Evolutionary conservation across 2,797 vertebrate genomes (phyloP).

Genomic region (Labeo calbasu): DNA sequence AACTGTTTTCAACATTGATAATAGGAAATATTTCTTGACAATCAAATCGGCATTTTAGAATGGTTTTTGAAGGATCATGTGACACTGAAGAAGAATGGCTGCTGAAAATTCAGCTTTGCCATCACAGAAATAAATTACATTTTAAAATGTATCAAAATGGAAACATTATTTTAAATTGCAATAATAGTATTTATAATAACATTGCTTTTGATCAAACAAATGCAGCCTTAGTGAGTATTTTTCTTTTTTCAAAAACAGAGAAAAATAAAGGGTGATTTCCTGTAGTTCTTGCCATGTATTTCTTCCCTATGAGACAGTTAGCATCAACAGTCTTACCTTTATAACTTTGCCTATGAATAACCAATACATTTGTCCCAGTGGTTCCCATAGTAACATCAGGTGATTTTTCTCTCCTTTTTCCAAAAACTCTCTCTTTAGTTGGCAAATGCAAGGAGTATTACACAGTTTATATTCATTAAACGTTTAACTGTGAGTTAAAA

Average conservation of each 20-base stretch:
- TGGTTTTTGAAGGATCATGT: neutral
- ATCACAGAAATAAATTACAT: neutral
- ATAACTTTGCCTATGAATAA: neutral
- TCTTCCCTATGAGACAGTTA: neutral
- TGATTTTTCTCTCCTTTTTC: slow-evolving; percentile 33
- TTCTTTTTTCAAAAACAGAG: too few species aligned
- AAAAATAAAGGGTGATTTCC: too few species aligned
- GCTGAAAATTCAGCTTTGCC: neutral
- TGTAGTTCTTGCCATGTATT: neutral
- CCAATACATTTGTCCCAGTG: neutral
- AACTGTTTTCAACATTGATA: neutral
- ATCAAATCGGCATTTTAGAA: neutral
- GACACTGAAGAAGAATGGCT: neutral
- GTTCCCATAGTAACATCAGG: slow-evolving; percentile 54
- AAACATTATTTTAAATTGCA: neutral
- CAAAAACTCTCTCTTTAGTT: slow-evolving; percentile 46
- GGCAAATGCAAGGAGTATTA: slow-evolving; percentile 1
- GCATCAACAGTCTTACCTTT: neutral
- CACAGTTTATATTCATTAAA: slow-evolving; percentile 51
- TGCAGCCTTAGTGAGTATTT: neutral
- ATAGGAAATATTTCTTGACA: neutral
- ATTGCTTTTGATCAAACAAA: neutral
- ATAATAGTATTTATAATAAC: neutral
- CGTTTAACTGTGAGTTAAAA: slow-evolving; percentile 4
- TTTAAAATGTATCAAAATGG: neutral